Evolutionary conservation across 2,113 vertebrate genomes (phyloP), one percentile per base, ranked within the genome.

Genomic region (Centropus bengalensis): DNA sequence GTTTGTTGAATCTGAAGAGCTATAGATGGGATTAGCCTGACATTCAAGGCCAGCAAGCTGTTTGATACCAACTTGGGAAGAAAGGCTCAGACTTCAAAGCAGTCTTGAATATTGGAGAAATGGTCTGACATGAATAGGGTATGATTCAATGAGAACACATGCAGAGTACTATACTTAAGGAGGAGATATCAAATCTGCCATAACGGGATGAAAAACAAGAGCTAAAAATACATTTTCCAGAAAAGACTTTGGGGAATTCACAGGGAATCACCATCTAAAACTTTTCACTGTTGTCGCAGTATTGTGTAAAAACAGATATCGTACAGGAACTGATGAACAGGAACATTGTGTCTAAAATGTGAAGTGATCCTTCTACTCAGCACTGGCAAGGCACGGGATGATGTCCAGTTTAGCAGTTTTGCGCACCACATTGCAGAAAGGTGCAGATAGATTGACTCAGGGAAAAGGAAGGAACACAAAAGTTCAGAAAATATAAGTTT

Each of bases 11-110:
- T 75, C 32, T 81, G 56, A 93, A 68, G 38, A 63, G 64, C 7
- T 3, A 83, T 94, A 85, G 59, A 13, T 83, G 52, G 89, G 71
- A 94, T 94, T 96, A 84, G 10, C 21, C 59, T 78, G 56, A 56
- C 38, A n/a, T 45, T 92, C 33, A 75, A 78, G 33, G 47, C 63
- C 52, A 80, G 55, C 95, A 94, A 90, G 56, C 59, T 5, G 16
- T 54, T 49, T 87, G 30, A 73, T 73, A 73, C 59, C 16, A n/a
- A 77, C 15, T 10, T 86, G 68, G 47, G 63, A 94, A 22, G 73
- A 86, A 81, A 63, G 20, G 17, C 18, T 81, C 16, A 58, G 32
- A 92, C 66, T 89, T 92, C 62, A 93, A 83, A 94, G 23, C 59
- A 22, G 45, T 90, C 32, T 88, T 74, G 15, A 51, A n/a, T 91